Evolutionary conservation across 23 tunicate species (phyloP).

Genomic region (Ciona savignyi): DNA sequence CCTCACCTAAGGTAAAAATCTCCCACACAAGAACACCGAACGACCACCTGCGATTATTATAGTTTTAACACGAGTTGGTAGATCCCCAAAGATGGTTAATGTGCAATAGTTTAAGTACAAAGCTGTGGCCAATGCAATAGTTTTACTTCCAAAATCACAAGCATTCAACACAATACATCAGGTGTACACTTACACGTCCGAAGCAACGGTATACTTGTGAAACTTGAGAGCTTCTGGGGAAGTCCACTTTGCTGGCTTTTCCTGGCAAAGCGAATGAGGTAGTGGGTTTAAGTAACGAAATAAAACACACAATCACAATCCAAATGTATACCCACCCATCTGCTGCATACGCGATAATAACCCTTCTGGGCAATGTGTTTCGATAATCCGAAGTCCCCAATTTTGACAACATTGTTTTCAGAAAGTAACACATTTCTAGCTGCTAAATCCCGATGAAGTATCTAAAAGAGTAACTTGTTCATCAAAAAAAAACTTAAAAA

Average conservation of each 20-base stretch:
- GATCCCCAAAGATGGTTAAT: background rate
- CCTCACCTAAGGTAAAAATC: constrained; percentile 46
- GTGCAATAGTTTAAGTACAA: background rate
- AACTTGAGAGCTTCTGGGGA: constrained; percentile 30
- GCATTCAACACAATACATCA: background rate
- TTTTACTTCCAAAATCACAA: background rate
- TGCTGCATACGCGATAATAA: constrained; percentile 19
- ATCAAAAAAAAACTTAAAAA: no score
- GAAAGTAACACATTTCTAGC: constrained; percentile 31
- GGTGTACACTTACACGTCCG: constrained; percentile 30
- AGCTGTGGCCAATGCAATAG: background rate
- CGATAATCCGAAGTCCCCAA: constrained; percentile 44
- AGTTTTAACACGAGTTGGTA: background rate
- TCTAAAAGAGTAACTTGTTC: constrained; percentile 6
- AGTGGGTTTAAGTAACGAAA: background rate
- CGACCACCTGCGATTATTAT: constrained; percentile 41
- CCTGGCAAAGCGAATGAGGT: constrained; percentile 2
- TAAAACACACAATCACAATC: background rate
- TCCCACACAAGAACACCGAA: constrained; percentile 71
- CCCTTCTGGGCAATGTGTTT: constrained; percentile 16
- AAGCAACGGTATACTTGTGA: constrained; percentile 27
- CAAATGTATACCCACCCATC: constrained; percentile 23
- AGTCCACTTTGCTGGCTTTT: constrained; percentile 56
- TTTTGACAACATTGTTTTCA: constrained; percentile 20
- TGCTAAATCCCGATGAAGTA: constrained; percentile 47